These are phyloP conservation scores for Hirudo medicinalis DNA, from an alignment of 1,140 invertebrate species.

Conservation along the genomic window DNA sequence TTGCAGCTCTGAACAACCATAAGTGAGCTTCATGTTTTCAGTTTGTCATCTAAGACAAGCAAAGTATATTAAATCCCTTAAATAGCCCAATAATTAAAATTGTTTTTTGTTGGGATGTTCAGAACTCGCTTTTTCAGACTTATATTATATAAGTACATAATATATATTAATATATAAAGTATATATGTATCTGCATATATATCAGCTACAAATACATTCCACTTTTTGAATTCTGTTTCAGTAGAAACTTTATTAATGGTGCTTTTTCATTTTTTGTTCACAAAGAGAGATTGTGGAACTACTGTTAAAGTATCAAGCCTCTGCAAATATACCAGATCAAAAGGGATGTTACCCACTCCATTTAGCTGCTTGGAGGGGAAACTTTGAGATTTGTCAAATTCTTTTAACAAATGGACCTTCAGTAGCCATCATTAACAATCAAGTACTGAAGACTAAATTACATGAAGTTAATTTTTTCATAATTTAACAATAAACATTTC, in stretches of 20 bases:
- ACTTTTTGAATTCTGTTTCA: constrained; percentile 15
- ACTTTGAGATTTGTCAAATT: constrained; percentile 64
- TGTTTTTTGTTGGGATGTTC: background rate
- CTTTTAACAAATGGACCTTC: constrained; percentile 61
- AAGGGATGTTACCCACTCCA: constrained; percentile 75
- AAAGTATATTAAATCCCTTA: too few relatives aligned
- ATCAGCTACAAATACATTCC: background rate
- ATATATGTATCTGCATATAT: too few relatives aligned
- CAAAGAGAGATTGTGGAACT: constrained; percentile 55
- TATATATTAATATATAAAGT: too few relatives aligned
- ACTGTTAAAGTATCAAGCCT: constrained; percentile 72
- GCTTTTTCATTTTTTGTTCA: background rate
- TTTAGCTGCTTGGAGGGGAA: constrained; percentile 75
- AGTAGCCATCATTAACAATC: constrained; percentile 64
- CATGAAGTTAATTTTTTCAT: background rate
- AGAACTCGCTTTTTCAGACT: background rate
- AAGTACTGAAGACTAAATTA: constrained; percentile 43
- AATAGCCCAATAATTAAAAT: too few relatives aligned
- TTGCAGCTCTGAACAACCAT: constrained; percentile 12
- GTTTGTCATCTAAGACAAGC: background rate
- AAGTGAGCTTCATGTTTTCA: background rate
- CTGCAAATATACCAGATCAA: constrained; percentile 66
- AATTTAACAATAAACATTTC: too few relatives aligned
- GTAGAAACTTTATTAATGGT: background rate
- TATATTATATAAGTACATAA: too few relatives aligned